Evolutionary conservation across 1,140 invertebrate genomes (phyloP).

Genomic region (Ctenoplectra terminalis): DNA sequence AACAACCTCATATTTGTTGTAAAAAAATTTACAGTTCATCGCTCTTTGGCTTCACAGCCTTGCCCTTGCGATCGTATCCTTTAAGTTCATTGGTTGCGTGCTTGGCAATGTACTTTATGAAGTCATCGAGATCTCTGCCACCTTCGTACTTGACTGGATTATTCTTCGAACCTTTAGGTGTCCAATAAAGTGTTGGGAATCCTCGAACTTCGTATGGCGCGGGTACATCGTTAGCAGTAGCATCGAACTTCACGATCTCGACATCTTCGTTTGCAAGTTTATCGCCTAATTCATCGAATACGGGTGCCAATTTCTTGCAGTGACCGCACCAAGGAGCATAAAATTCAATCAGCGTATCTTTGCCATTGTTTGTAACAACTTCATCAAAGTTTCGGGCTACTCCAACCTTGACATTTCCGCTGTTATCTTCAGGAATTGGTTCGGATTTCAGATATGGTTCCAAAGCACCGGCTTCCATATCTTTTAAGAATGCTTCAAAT

Average conservation of each 20-base stretch:
- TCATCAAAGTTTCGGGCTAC: constrained; percentile 99
- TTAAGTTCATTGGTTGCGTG: constrained; percentile 95
- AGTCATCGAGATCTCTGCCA: constrained; percentile 96
- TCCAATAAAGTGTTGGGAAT: constrained; percentile 99
- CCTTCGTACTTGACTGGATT: constrained; percentile 97
- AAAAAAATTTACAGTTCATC: constrained; percentile 85
- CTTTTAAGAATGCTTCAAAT: constrained; percentile 94
- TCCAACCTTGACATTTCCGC: constrained; percentile 93
- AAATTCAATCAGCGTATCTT: constrained; percentile 98
- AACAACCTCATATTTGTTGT: constrained; percentile 19
- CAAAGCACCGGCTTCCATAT: constrained; percentile 91
- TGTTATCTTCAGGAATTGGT: constrained; percentile 93
- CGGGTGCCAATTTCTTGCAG: constrained; percentile 97
- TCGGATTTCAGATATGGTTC: constrained; percentile 98
- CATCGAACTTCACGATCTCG: constrained; percentile 98
- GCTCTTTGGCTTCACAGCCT: constrained; percentile 87
- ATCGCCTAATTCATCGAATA: constrained; percentile 96
- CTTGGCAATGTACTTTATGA: constrained; percentile 97
- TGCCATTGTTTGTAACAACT: constrained; percentile 94
- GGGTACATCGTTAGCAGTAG: constrained; percentile 99
- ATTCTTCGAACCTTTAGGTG: constrained; percentile 92
- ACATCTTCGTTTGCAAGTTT: constrained; percentile 95
- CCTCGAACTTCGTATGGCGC: constrained; percentile 95
- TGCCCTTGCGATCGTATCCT: constrained; percentile 94
- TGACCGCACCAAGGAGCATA: constrained; percentile 99